Conservation (phyloP, 1,140 invertebrate species). For the Apis dorsata region DNA sequence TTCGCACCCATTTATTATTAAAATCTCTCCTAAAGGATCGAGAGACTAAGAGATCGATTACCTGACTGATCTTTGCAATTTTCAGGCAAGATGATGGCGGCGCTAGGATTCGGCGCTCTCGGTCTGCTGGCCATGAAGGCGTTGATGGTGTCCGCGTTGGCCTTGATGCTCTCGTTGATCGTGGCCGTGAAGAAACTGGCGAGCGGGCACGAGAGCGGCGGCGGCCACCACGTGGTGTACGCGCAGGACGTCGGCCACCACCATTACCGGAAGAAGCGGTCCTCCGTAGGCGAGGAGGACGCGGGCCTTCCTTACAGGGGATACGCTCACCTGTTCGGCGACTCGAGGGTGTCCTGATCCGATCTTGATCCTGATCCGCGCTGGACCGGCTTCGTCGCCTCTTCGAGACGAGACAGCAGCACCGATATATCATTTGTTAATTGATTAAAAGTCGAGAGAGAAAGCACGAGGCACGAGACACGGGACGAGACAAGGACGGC, state of each 20-base stretch:
- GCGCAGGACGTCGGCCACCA: constrained; percentile 82
- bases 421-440: too few relatives aligned
- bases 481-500: constrained; percentile 14
- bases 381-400: not conserved
- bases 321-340: constrained; percentile 61
- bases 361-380: too few relatives aligned
- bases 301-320: constrained; percentile 82
- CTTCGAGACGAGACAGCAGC: not conserved
- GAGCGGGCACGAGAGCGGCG: constrained; percentile 82
- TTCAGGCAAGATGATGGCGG: constrained; percentile 83
- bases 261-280: constrained; percentile 82
- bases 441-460: not conserved
- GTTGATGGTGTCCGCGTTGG: constrained; percentile 83
- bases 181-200: constrained; percentile 87
- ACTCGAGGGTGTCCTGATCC: constrained; percentile 47
- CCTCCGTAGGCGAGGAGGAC: constrained; percentile 62
- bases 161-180: constrained; percentile 86
- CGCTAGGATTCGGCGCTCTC: constrained; percentile 85
- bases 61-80: not conserved
- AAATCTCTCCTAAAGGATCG: too few relatives aligned
- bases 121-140: constrained; percentile 88
- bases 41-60: too few relatives aligned
- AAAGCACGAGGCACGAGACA: not conserved
- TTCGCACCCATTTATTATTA: too few relatives aligned
- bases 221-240: constrained; percentile 86